phyloP scores from a whole-genome alignment of 2,113 vertebrate genomes.

The Perccottus glenii region DNA sequence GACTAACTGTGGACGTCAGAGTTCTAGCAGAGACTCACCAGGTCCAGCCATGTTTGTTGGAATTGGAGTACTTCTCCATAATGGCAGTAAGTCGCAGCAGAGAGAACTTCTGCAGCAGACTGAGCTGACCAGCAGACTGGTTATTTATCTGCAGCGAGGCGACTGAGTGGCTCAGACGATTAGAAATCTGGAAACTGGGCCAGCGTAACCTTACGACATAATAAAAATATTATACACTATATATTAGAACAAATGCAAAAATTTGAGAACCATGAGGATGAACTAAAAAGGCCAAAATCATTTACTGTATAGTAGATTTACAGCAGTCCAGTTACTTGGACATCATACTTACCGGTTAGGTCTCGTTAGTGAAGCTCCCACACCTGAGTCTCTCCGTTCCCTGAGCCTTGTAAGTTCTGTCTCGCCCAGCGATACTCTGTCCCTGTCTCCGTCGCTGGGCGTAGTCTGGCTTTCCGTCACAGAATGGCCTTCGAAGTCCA shows the following conservation, averaged over 20 bases:
- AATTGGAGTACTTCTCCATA: slow-evolving; percentile 97
- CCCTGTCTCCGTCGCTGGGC: slow-evolving; percentile 87
- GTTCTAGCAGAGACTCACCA: slow-evolving; percentile 81
- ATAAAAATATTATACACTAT: background rate
- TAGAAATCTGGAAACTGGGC: slow-evolving; percentile 94
- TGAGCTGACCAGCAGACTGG: slow-evolving; percentile 93
- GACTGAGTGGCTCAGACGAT: slow-evolving; percentile 84
- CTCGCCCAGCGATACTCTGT: slow-evolving; percentile 87
- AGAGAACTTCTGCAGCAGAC: slow-evolving; percentile 93
- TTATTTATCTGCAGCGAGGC: slow-evolving; percentile 90
- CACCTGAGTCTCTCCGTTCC: slow-evolving; percentile 95
- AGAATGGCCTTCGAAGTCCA: slow-evolving; percentile 92
- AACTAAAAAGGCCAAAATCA: background rate
- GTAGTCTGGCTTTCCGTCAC: slow-evolving; percentile 87
- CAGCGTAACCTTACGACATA: slow-evolving; percentile 82
- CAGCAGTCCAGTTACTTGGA: background rate
- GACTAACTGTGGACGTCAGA: background rate
- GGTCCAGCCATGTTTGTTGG: slow-evolving; percentile 97
- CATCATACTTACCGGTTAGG: slow-evolving; percentile 87
- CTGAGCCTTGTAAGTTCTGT: slow-evolving; percentile 83
- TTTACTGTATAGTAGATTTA: background rate
- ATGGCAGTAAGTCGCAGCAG: slow-evolving; percentile 94
- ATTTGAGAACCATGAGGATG: no score
- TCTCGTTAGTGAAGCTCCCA: slow-evolving; percentile 93
- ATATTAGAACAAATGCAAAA: background rate